Percentiles rank a stretch among this genome's conserved stretches.
phyloP scores from a whole-genome alignment of 2,113 vertebrate species.

The Garra rufa region DNA sequence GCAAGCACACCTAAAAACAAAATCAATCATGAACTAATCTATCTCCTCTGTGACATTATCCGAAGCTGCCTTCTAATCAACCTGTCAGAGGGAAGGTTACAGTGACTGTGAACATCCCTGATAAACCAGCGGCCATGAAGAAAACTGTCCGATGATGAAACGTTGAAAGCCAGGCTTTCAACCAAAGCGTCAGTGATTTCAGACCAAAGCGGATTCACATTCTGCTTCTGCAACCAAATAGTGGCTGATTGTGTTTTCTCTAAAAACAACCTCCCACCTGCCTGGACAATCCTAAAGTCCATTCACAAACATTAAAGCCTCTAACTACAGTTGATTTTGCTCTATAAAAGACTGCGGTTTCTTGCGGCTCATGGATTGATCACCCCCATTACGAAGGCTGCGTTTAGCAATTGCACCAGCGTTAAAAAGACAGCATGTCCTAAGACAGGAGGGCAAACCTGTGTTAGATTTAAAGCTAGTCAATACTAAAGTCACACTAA shows the following conservation, averaged over 20 bases:
- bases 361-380: conserved; percentile 14
- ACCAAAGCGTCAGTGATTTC: background rate
- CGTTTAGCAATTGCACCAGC: background rate
- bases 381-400: background rate
- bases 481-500: background rate
- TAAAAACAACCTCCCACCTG: background rate
- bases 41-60: conserved; percentile 59
- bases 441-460: background rate
- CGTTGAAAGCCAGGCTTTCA: background rate
- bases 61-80: conserved; percentile 70
- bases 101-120: conserved; percentile 50
- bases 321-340: background rate
- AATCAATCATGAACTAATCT: conserved; percentile 2
- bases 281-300: background rate
- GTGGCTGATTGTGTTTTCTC: background rate
- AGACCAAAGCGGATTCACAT: background rate
- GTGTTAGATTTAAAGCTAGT: conserved; percentile 16
- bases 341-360: background rate
- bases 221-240: background rate
- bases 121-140: conserved; percentile 68
- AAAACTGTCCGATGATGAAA: conserved; percentile 57
- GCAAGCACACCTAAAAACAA: conserved; percentile 14
- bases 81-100: conserved; percentile 60
- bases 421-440: background rate
- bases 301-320: background rate